phyloP scores from a whole-genome alignment of 2,113 vertebrate genomes.

The Cyanocitta stelleri region DNA sequence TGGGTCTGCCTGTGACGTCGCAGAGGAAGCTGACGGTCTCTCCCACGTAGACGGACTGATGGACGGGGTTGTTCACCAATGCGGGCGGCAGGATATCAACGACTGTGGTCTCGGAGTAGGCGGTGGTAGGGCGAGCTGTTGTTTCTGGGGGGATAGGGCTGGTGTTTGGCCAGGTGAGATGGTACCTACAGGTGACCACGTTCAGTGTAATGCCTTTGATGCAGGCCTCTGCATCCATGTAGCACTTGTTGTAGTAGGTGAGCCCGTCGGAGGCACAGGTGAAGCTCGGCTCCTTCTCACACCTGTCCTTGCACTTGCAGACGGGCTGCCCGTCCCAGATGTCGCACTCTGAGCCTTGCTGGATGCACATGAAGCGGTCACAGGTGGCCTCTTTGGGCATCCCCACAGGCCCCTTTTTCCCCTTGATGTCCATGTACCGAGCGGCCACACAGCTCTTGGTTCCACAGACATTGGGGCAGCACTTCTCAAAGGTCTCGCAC shows the following conservation, averaged over 20 bases:
- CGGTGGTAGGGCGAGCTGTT: constrained; percentile 83
- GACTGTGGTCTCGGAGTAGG: constrained; percentile 78
- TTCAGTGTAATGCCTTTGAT: constrained; percentile 87
- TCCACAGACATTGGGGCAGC: constrained; percentile 95
- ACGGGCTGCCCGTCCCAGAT: constrained; percentile 93
- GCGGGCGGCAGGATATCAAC: constrained; percentile 71
- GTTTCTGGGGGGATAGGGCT: constrained; percentile 84
- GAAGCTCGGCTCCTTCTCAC: constrained; percentile 93
- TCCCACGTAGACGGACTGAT: constrained; percentile 78
- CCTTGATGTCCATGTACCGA: constrained; percentile 83
- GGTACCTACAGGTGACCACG: constrained; percentile 88
- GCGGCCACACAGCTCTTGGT: constrained; percentile 92
- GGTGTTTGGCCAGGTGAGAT: constrained; percentile 89
- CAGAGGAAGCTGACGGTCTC: constrained; percentile 95
- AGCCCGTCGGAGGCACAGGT: constrained; percentile 96
- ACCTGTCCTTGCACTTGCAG: constrained; percentile 93
- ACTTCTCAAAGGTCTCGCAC: constrained; percentile 93
- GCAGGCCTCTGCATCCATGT: constrained; percentile 97
- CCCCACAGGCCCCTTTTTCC: constrained; percentile 81
- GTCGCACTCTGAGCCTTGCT: constrained; percentile 94
- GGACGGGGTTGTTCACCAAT: constrained; percentile 73
- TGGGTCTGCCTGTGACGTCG: constrained; percentile 80
- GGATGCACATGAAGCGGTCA: constrained; percentile 87
- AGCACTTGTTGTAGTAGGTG: constrained; percentile 98
- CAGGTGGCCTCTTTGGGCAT: constrained; percentile 88